Conservation (phyloP, 2,888 invertebrate species). For the Hyles lineata region DNA sequence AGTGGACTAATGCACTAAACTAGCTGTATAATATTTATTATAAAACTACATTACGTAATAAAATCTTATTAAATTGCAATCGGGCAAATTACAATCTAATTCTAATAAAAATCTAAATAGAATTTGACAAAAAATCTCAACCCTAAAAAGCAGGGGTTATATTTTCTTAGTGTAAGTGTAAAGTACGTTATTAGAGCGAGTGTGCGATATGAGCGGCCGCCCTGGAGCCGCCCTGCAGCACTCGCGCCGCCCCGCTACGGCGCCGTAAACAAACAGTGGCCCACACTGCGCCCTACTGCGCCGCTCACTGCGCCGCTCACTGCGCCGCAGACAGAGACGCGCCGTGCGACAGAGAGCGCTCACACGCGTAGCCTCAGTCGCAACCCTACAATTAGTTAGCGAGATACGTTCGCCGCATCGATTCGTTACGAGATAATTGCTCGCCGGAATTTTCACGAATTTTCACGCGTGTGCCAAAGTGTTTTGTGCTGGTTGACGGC, state of each 20-base stretch:
- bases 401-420: slow-evolving; percentile 84
- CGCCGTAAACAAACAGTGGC: slow-evolving; percentile 61
- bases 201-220: slow-evolving; percentile 69
- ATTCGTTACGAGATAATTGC: slow-evolving; percentile 83
- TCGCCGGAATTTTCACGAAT: slow-evolving; percentile 68
- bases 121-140: not conserved
- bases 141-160: not conserved
- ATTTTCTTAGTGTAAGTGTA: slow-evolving; percentile 36
- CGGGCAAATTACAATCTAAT: too few species aligned
- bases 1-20: too few species aligned
- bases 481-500: slow-evolving; percentile 49
- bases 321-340: slow-evolving; percentile 58
- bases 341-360: slow-evolving; percentile 61
- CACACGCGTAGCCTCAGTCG: slow-evolving; percentile 60
- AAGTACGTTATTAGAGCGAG: slow-evolving; percentile 67
- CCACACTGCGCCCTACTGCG: slow-evolving; percentile 49
- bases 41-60: too few species aligned
- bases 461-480: slow-evolving; percentile 57
- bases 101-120: not conserved
- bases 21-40: too few species aligned
- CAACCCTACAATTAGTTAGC: slow-evolving; percentile 84
- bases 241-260: slow-evolving; percentile 65
- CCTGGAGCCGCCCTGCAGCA: slow-evolving; percentile 76
- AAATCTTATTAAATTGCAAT: too few species aligned
- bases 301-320: slow-evolving; percentile 57